Evolutionary conservation across 2,113 vertebrate genomes (phyloP), one percentile per base, ranked within the genome.

Genomic region (Amia ocellicauda): DNA sequence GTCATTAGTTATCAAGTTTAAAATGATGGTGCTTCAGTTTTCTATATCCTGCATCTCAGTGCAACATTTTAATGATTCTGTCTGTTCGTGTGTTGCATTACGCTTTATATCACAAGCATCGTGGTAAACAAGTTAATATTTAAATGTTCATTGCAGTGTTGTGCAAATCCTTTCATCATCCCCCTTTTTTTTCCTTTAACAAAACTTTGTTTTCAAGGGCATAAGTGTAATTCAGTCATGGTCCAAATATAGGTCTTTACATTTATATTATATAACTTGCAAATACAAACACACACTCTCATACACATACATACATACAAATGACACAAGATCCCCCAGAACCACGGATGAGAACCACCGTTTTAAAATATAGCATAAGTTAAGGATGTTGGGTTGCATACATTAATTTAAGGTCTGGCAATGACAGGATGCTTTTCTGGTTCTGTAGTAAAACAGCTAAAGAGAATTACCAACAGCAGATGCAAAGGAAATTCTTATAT

Each of bases 81-180:
- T 40, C 45, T 36, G 43, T 64, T 29, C 41, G 27, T 27, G 62
- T 26, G n/a, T 36, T n/a, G 27, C 55, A 52, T 63, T 11, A n/a
- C 7, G 51, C 53, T 7, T 28, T 56, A 43, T 22, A 45, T 49
- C 52, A 23, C 43, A 36, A 36, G n/a, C 11, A 1, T 36, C 5
- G 31, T 36, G 5, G 11, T 7, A 36, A 36, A 11, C 31, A 36
- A 36, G 31, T 2, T 11, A 5, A 36, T 36, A 40, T 62, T 26
- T 47, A 61, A 72, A 72, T 64, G 61, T 58, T 50, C 57, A 57
- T 51, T 62, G 52, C 40, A 59, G 27, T 49, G 53, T 69, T 27
- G 36, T 31, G 27, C 50, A 68, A 70, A 70, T 58, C 61, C 67
- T 60, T 31, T 42, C 64, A 28, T 58, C 63, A 64, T 47, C 45